Percentiles rank a stretch among this genome's conserved stretches.
Evolutionary conservation across 1,140 invertebrate genomes (phyloP).

Genomic region (Palaemon carinicauda): DNA sequence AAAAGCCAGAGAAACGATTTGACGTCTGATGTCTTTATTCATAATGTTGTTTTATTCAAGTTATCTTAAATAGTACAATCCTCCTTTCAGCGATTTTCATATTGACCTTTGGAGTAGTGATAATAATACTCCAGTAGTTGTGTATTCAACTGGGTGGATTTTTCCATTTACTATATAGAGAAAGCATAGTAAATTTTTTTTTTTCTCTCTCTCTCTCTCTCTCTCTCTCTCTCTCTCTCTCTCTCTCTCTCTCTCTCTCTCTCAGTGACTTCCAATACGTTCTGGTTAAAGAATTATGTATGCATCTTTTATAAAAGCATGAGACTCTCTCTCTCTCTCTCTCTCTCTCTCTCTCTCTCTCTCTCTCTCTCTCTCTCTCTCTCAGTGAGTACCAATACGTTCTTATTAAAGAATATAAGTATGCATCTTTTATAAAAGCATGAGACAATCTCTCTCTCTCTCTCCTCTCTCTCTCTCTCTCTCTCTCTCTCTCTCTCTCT

Average conservation of each 20-base stretch:
- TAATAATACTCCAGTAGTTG: too few species aligned
- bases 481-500: background rate
- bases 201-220: slow-evolving; percentile 1
- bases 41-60: too few species aligned
- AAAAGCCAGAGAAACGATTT: too few species aligned
- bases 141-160: background rate
- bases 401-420: too few species aligned
- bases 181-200: background rate
- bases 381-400: too few species aligned
- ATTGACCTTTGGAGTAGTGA: background rate
- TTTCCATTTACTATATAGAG: too few species aligned
- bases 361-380: background rate
- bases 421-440: too few species aligned
- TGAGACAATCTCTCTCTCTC: background rate
- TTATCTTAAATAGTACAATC: background rate
- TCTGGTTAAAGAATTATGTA: too few species aligned
- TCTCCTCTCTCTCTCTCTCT: background rate
- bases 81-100: background rate
- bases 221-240: slow-evolving; percentile 7
- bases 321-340: slow-evolving; percentile 14
- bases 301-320: too few species aligned
- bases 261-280: too few species aligned
- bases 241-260: slow-evolving; percentile 11
- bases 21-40: too few species aligned
- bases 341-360: background rate